Base-by-base conservation (phyloP, 2,888 invertebrate species). In the Tenthredo livida region DNA sequence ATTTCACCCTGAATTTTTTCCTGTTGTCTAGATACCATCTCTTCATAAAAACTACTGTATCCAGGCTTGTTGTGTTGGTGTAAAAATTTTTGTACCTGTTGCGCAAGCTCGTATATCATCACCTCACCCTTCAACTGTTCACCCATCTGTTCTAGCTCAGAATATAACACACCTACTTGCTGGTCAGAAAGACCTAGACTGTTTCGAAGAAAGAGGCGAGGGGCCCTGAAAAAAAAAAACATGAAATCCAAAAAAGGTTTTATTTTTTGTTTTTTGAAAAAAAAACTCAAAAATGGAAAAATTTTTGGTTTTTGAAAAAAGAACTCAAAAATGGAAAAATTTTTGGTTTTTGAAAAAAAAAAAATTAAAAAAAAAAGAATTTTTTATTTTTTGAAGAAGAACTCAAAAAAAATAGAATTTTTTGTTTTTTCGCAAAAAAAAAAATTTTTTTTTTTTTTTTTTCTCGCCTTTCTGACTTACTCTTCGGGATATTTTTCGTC, bases 21-120 rank as follows among this genome's bases (percentile, higher is more conserved):
- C 88, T 95, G 95, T 86, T 96, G 95, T 84, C 96, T 95, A 80
- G 95, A 95, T 12, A 98, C 92, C 98, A 98, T 98, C 94, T 98
- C 97, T 86, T 98, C 98, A 90, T 98, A 98, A 92, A 97, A 98
- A 10, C 98, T 98, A 85, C 97, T 95, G 82, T 95, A 95, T 0
- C 96, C 96, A 0, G 98, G 97, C 91, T 97, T 97, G 91, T 98
- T 98, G 93, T 98, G 96, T 33, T 95, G 94, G 87, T 97, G 96
- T 0, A 98, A 94, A 91, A 97, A 98, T 91, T 96, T 96, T 95
- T 97, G 96, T 0, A 97, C 96, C 91, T 96, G 95, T 89, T 97
- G 96, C 1, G 97, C 96, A 73, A 99, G 93, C 89, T 98, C 96
- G 90, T 96, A 97, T 88, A 99, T 97, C 97, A 98, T 97, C 43